Percentiles rank a stretch among this genome's conserved stretches.
phyloP scores from a whole-genome alignment of 2,113 vertebrate species.

The Peromyscus polionotus region DNA sequence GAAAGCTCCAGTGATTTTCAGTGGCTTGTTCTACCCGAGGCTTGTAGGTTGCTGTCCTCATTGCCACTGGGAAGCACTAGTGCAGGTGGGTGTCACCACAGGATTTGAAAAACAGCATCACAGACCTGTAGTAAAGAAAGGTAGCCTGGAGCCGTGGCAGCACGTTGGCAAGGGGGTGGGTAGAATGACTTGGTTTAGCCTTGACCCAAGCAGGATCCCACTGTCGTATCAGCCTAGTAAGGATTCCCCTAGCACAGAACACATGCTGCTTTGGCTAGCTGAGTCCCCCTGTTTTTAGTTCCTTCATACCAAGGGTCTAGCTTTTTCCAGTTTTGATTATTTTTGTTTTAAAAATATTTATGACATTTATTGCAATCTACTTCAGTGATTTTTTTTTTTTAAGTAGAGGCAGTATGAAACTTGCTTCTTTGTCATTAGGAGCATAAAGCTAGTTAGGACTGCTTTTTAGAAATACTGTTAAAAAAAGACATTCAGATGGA shows the following conservation, averaged over 20 bases:
- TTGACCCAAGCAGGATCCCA: background rate
- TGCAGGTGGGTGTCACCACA: background rate
- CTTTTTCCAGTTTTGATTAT: background rate
- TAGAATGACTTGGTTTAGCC: background rate
- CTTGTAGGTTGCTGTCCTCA: fast-evolving
- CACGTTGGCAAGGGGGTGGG: background rate
- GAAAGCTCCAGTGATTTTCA: background rate
- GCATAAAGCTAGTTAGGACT: background rate
- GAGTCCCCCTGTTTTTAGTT: background rate
- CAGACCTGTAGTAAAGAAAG: background rate
- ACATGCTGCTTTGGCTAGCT: background rate
- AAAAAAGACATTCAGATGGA: background rate
- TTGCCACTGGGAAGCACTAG: background rate
- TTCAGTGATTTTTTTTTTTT: background rate
- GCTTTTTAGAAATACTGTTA: background rate
- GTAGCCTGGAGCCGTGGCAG: fast-evolving
- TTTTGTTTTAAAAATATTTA: background rate
- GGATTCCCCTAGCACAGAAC: fast-evolving
- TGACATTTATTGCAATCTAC: background rate
- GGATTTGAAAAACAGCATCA: background rate
- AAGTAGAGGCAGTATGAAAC: background rate
- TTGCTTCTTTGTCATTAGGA: background rate
- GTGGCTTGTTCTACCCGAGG: background rate
- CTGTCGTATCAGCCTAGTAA: background rate
- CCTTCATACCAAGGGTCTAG: background rate